Conservation (phyloP, 23 tunicate genomes). For the Ascidia mentula region DNA sequence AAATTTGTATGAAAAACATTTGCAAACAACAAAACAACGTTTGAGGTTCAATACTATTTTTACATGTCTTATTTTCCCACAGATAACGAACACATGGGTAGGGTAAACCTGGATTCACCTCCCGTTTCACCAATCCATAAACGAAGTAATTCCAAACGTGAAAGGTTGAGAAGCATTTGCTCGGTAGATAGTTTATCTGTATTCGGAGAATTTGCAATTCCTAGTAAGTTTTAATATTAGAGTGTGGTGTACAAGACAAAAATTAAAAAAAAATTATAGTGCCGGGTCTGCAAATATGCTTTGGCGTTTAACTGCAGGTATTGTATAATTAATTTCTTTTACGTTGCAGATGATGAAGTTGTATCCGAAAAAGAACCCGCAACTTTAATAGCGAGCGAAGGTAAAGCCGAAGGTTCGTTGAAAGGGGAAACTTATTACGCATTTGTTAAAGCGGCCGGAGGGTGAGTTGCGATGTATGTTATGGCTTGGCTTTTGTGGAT, state of each 20-base stretch:
- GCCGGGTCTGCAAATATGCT: neutral
- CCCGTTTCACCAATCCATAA: neutral
- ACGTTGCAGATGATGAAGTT: neutral
- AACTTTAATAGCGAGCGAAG: slow-evolving; percentile 36
- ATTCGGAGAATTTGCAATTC: slow-evolving; percentile 29
- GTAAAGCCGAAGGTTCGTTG: slow-evolving; percentile 29
- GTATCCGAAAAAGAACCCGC: slow-evolving; percentile 4
- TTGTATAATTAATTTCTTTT: too few relatives aligned
- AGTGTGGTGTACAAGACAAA: neutral
- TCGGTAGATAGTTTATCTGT: slow-evolving; percentile 33
- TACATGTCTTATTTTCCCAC: neutral
- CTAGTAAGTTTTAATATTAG: neutral
- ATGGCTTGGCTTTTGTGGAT: too few relatives aligned
- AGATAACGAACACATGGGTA: neutral
- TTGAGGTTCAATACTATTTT: too few relatives aligned
- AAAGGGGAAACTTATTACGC: slow-evolving; percentile 35
- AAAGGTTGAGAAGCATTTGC: slow-evolving; percentile 41
- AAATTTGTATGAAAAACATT: neutral
- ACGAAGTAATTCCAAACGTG: neutral
- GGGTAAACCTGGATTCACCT: neutral
- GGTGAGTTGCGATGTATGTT: too few relatives aligned
- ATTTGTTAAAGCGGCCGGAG: slow-evolving; percentile 70
- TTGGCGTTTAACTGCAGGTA: too few relatives aligned
- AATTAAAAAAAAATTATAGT: neutral
- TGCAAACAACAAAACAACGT: neutral